Evolutionary conservation across 2,797 vertebrate species (phyloP).

Genomic region (Garrulus glandarius): DNA sequence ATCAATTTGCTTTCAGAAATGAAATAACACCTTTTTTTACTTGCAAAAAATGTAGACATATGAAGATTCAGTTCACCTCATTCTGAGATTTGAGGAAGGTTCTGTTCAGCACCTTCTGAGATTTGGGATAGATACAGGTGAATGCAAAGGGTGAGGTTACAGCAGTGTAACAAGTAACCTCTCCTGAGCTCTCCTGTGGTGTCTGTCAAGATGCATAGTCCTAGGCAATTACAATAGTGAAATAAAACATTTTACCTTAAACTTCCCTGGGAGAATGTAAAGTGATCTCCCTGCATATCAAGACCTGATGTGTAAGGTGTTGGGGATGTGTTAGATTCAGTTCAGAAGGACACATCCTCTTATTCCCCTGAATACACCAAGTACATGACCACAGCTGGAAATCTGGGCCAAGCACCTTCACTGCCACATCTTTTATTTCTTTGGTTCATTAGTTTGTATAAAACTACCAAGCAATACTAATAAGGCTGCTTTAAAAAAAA

Average conservation of each 20-base stretch:
- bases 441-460: not conserved
- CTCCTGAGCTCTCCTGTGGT: not conserved
- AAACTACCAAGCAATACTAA: constrained; percentile 12
- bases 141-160: not conserved
- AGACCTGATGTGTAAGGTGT: not conserved
- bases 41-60: not conserved
- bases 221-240: not conserved
- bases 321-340: not conserved
- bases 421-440: not conserved
- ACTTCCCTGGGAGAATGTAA: not conserved
- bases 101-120: not conserved
- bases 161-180: not conserved
- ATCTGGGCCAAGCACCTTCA: not conserved
- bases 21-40: not conserved
- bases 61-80: not conserved
- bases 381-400: not conserved
- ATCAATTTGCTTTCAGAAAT: not conserved
- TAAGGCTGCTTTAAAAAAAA: not conserved
- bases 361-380: not conserved
- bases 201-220: not conserved
- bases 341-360: not conserved
- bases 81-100: not conserved
- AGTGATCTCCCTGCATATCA: not conserved
- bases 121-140: not conserved
- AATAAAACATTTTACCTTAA: not conserved